Base-by-base conservation (phyloP, 2,113 vertebrate species). In the Struthio camelus region DNA sequence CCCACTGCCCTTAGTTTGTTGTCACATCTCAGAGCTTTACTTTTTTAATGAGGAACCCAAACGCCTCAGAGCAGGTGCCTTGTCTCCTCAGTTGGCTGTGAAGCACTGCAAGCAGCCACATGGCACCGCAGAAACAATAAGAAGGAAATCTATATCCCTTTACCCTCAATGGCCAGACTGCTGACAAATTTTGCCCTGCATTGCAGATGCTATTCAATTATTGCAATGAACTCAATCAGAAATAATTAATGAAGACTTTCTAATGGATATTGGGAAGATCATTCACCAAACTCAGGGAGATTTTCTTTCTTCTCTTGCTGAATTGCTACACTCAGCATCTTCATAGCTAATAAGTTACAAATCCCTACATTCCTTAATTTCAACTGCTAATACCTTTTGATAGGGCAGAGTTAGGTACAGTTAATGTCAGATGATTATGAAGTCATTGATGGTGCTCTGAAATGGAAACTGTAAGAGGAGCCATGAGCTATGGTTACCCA, bases 211-310 rank as follows among this genome's bases (percentile, higher is more conserved):
- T 2, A 92, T 90, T 85, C 77, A 95, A 79, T 97, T 97, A 85
- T 81, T 92, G 46, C 89, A 93, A 50, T 85, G 87, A 94, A 87
- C 36, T 44, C 73, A 36, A 81, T 95, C 82, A 87, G 87, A 78
- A 96, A 95, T 93, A 95, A 96, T 96, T 96, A 96, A 97, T 87
- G 89, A 94, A 94, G 79, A 85, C 67, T 44, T 95, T 94, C 76
- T 83, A 94, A 89, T 34, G 77, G 9, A 10, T 61, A 20, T 40
- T 86, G 87, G 81, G 76, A 80, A 89, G 82, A 83, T 46, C 85
- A 75, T 69, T 73, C 69, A 94, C 86, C 32, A 70, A 84, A 93
- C 16, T 81, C n/a, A 58, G 23, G 77, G 42, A 72, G 48, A 10
- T 85, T 82, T 93, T 62, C 87, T 87, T 95, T 89, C 46, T 81